Evolutionary conservation across 2,888 invertebrate species (phyloP).

Genomic region (Ornithoptera alexandrae): DNA sequence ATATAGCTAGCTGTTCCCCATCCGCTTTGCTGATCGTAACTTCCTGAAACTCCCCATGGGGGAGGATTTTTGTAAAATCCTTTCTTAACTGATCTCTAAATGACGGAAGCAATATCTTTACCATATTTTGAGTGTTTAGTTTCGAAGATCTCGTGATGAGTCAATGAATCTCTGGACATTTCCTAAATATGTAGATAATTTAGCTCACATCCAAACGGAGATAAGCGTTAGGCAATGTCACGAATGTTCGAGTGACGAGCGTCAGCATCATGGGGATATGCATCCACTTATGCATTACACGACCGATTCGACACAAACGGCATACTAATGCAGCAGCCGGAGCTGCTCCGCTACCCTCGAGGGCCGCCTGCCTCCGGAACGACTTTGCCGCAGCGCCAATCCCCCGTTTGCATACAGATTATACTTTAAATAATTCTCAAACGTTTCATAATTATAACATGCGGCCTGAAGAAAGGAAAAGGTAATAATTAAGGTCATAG

Average conservation of each 20-base stretch:
- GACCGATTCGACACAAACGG: conserved; percentile 13
- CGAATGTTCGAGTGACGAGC: conserved; percentile 12
- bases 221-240: conserved; percentile 1
- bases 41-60: no score
- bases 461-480: no score
- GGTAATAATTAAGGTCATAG: no score
- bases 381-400: conserved; percentile 16
- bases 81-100: no score
- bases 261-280: conserved; percentile 1
- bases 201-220: not conserved
- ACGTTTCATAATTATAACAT: not conserved
- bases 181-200: no score
- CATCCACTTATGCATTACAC: conserved; percentile 21
- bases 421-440: conserved; percentile 12
- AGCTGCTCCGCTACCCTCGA: conserved; percentile 11
- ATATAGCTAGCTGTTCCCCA: no score
- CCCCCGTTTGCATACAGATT: conserved; percentile 5
- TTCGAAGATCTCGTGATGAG: no score
- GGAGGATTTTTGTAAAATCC: no score
- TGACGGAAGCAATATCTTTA: no score
- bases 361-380: conserved; percentile 4
- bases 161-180: no score
- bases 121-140: no score
- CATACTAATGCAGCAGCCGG: conserved; percentile 20
- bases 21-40: no score